These are phyloP conservation scores for Aphelenchoides bicaudatus DNA, from an alignment of 2,888 invertebrate genomes.

Conservation along the genomic window DNA sequence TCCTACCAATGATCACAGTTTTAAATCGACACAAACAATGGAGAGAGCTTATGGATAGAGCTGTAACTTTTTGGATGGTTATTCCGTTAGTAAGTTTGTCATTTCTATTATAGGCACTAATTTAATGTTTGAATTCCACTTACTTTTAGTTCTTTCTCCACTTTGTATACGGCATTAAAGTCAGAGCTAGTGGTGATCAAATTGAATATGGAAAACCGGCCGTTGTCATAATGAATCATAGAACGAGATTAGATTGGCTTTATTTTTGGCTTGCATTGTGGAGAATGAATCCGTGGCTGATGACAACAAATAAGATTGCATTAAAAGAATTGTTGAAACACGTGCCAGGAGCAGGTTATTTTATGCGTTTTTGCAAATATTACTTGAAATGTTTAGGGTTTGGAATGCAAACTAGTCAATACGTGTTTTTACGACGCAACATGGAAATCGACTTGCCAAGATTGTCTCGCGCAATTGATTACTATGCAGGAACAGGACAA, in stretches of 20 bases:
- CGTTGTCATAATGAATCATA: slow-evolving; percentile 74
- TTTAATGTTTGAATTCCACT: not conserved
- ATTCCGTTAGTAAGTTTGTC: slow-evolving; percentile 52
- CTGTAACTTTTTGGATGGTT: slow-evolving; percentile 58
- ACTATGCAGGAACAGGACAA: slow-evolving; percentile 71
- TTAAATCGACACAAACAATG: slow-evolving; percentile 45
- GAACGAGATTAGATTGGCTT: slow-evolving; percentile 75
- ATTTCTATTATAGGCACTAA: not conserved
- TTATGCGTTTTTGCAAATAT: not conserved
- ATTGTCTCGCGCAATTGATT: slow-evolving; percentile 71
- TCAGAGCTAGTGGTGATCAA: slow-evolving; percentile 52
- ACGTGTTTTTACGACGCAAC: slow-evolving; percentile 77
- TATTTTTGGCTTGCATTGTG: slow-evolving; percentile 81
- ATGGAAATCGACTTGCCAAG: slow-evolving; percentile 75
- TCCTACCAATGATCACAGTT: slow-evolving; percentile 45
- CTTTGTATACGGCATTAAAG: slow-evolving; percentile 49
- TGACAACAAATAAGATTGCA: slow-evolving; percentile 71
- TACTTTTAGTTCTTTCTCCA: slow-evolving; percentile 55
- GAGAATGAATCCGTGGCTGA: slow-evolving; percentile 68
- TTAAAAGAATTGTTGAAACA: slow-evolving; percentile 77
- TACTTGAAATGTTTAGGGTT: slow-evolving; percentile 61
- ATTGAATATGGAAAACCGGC: slow-evolving; percentile 69
- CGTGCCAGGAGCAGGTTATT: slow-evolving; percentile 77
- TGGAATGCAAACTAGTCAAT: slow-evolving; percentile 82
- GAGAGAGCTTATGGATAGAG: slow-evolving; percentile 54